Evolutionary conservation across 2,113 vertebrate species (phyloP), one percentile per base, ranked within the genome.

Genomic region (Parotia lawesii): DNA sequence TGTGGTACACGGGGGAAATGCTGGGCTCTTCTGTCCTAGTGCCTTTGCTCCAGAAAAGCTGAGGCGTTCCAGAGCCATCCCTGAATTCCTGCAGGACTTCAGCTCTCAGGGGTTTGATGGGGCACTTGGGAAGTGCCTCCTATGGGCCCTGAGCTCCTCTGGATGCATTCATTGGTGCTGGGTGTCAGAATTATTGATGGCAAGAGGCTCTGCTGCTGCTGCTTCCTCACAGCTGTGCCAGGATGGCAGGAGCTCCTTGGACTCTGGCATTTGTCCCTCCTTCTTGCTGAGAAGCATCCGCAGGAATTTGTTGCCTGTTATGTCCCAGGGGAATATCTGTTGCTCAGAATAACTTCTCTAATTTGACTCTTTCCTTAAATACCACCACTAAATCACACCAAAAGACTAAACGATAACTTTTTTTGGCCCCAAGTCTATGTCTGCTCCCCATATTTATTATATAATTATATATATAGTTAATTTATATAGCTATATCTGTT

Each of bases 11-110:
- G 19, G 60, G 37, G 27, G 37, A 25, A 17, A 5, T 27, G 13
- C 15, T 18, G 23, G 60, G n/a, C 37, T 61, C 0, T n/a, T 70
- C 42, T 31, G 24, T 38, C 82, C 85, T 65, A 4, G 2, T 21
- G 22, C 11, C 67, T 67, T 62, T 56, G 3, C 48, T 37, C 35
- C 17, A 33, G 42, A 9, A 14, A 23, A 67, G 76, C 40, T 21
- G 9, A 40, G 40, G 21, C 0, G 0, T 19, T 21, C 25, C 33
- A 42, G 76, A 84, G 51, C 72, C 16, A 31, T 3, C 44, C 29
- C 44, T 58, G 2, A 2, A 0, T 35, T 23, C 38, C 67, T 4
- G 19, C 70, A 75, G 70, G 60, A 2, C 66, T 50, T 28, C 9
- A 18, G 2, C 6, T 27, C 24, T 6, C 15, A 6, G 10, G 66